phyloP scores from a whole-genome alignment of 2,888 invertebrate genomes.

The Oligia strigilis region DNA sequence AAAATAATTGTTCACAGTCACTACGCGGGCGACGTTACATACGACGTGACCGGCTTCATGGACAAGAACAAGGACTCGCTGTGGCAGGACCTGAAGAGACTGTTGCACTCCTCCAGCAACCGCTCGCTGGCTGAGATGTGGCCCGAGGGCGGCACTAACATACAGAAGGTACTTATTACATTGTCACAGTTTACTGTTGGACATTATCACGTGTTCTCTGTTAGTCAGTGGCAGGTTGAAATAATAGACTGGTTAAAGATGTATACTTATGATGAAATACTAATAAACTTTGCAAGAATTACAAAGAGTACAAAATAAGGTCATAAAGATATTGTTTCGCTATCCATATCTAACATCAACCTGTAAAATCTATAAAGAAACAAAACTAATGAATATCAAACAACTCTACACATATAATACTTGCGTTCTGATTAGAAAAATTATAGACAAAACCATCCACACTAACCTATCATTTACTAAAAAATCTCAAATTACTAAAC shows the following conservation, averaged over 20 bases:
- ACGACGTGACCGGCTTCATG: conserved; percentile 97
- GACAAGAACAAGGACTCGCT: conserved; percentile 99
- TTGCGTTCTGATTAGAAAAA: no score
- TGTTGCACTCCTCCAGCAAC: conserved; percentile 96
- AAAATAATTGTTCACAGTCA: conserved; percentile 89
- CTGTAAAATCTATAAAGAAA: no score
- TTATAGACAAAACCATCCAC: no score
- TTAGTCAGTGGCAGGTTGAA: neutral
- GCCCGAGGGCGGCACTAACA: conserved; percentile 98
- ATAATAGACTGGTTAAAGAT: neutral
- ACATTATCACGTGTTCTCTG: neutral
- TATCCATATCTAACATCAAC: no score
- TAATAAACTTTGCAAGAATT: no score
- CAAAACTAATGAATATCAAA: no score
- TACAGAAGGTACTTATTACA: conserved; percentile 90
- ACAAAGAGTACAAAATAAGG: no score
- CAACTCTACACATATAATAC: no score
- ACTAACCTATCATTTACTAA: no score
- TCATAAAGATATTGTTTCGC: no score
- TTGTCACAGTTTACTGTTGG: neutral
- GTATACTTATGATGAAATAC: neutral
- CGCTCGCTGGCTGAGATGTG: conserved; percentile 96
- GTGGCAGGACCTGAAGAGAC: conserved; percentile 98
- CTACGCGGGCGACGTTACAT: conserved; percentile 99
- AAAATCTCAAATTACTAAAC: no score